Evolutionary conservation across 2,113 vertebrate species (phyloP).

Genomic region (Platichthys flesus): DNA sequence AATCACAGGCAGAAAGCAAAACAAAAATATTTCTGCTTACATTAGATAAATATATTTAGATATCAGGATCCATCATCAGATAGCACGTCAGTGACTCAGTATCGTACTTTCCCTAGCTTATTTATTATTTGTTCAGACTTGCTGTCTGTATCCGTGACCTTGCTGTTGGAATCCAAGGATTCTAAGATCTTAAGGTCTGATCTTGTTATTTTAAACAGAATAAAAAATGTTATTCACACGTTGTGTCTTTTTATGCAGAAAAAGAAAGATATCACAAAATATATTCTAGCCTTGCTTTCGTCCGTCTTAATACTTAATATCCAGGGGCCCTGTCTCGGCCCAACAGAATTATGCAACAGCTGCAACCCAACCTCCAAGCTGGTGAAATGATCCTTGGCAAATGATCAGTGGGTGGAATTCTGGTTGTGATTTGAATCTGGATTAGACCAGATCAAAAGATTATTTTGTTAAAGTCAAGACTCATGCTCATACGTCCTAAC

Average conservation of each 20-base stretch:
- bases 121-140: neutral
- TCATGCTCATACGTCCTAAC: neutral
- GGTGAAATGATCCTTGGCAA: neutral
- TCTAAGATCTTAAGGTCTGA: no score
- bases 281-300: neutral
- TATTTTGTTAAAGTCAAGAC: neutral
- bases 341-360: neutral
- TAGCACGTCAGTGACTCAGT: neutral
- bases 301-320: neutral
- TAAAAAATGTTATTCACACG: neutral
- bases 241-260: neutral
- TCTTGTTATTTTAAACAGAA: neutral
- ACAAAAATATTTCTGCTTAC: neutral
- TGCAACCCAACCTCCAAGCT: slow-evolving; percentile 1
- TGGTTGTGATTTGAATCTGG: neutral
- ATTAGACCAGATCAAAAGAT: slow-evolving; percentile 1
- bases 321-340: neutral
- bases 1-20: neutral
- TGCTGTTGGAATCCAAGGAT: neutral
- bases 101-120: neutral
- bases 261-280: neutral
- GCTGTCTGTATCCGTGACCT: neutral
- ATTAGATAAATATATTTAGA: neutral
- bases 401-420: neutral
- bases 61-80: neutral